Base-by-base conservation (phyloP, 2,888 invertebrate species). In the Muschampia plurimacula region DNA sequence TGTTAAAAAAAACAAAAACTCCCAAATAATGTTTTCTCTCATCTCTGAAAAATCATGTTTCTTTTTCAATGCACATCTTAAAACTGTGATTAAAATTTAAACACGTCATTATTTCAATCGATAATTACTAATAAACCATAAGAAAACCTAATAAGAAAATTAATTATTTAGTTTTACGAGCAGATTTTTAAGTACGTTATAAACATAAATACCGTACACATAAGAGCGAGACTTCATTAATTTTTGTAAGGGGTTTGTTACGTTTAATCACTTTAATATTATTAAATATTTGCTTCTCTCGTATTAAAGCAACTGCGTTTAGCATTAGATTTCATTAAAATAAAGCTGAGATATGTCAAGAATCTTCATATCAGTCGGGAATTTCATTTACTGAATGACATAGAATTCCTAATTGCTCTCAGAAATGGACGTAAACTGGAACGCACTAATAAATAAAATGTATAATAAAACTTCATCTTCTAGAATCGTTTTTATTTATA, bases 401-500 rank as follows among this genome's bases (percentile, higher is more conserved):
- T 3, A 44, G 57, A 32, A 36, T 13, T 32, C 32, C 32, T 59
- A 65, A 66, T 66, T 49, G 49, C 71, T 60, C 59, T 65, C 9
- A 8, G 46, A 70, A 59, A 49, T 44, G 46, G 59, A 71, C 65
- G 5, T 36, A 32, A 62, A 36, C 36, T 68, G 15, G 59, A 41
- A 32, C 59, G 32, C 15, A 68, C 32, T 44, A 22, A 22, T 22
- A 22, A 22, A 22, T 9, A 65, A 22, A 57, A 70, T 69, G n/a
- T 55, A 39, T 13, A 72, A 72, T 72, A 57, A 74, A 75, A 74
- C 67, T 60, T 46, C 57, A 39, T 74, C 41, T 77, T 75, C 70
- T 77, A 76, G 75, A 79, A 77, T 75, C 81, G 80, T 77, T 82
- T 84, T 89, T 83, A 84, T 83, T 32, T 85, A 78, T 79, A 84